phyloP scores from a whole-genome alignment of 1,140 invertebrate species.

The Leptinotarsa texana region DNA sequence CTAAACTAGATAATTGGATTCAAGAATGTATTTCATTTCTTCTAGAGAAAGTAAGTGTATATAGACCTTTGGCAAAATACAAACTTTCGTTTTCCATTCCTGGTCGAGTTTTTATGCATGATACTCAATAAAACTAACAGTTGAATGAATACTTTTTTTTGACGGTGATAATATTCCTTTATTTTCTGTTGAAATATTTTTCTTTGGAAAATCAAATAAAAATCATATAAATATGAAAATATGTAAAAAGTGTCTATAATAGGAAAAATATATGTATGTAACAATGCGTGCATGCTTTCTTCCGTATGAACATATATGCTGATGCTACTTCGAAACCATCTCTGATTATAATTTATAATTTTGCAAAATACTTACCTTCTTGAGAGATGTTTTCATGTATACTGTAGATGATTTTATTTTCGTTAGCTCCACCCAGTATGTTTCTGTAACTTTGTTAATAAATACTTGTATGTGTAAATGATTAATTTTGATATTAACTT shows the following conservation, averaged over 20 bases:
- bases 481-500: too few species aligned
- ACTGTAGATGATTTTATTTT: constrained; percentile 22
- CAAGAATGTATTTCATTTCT: too few species aligned
- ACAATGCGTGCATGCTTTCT: constrained; percentile 29
- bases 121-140: constrained; percentile 1
- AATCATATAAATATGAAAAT: constrained; percentile 21
- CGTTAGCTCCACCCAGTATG: not conserved
- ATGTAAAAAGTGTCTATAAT: constrained; percentile 33
- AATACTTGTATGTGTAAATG: too few species aligned
- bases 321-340: constrained; percentile 4
- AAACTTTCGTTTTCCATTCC: not conserved
- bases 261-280: constrained; percentile 26
- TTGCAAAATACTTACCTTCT: not conserved
- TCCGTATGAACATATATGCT: constrained; percentile 12
- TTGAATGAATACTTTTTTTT: constrained; percentile 26
- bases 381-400: constrained; percentile 19
- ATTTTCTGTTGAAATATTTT: constrained; percentile 4
- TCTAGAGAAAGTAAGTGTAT: too few species aligned
- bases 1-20: not conserved
- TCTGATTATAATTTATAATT: not conserved
- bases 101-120: constrained; percentile 1
- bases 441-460: constrained; percentile 13
- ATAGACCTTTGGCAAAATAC: too few species aligned
- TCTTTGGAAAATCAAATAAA: constrained; percentile 26
- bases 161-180: constrained; percentile 21